Conservation (phyloP, 2,888 invertebrate species). For the Pammene aurita region DNA sequence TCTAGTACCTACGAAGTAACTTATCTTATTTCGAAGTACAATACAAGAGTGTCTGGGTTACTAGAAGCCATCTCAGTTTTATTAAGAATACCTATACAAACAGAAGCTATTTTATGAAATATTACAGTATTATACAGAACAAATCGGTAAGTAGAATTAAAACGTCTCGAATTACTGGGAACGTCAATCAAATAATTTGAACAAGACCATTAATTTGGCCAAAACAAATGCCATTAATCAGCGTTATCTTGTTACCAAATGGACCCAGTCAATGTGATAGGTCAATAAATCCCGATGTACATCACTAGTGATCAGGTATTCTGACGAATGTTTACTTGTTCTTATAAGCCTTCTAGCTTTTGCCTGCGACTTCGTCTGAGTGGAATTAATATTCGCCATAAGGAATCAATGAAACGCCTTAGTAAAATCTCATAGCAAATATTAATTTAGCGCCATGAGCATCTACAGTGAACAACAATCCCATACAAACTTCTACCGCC, state of each 20-base stretch:
- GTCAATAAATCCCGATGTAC: constrained; percentile 17
- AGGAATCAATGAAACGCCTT: too few relatives aligned
- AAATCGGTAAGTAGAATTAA: background rate
- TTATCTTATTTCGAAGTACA: background rate
- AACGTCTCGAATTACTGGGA: constrained; percentile 16
- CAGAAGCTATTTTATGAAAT: too few relatives aligned
- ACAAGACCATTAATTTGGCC: constrained; percentile 15
- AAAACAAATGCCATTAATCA: constrained; percentile 37
- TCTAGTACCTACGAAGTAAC: background rate
- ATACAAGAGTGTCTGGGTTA: background rate
- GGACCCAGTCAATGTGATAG: constrained; percentile 23
- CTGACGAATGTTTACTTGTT: background rate
- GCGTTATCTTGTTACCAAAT: constrained; percentile 32
- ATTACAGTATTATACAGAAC: too few relatives aligned
- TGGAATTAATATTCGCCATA: too few relatives aligned
- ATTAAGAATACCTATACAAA: background rate
- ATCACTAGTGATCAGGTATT: constrained; percentile 4
- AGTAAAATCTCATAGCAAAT: too few relatives aligned
- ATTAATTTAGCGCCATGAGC: too few relatives aligned
- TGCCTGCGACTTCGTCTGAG: background rate
- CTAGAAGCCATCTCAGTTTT: background rate
- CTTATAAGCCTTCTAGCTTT: background rate
- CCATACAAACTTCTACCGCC: too few relatives aligned
- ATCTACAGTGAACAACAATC: too few relatives aligned
- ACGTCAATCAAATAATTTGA: constrained; percentile 35